A percentile compares a stretch with the other conserved stretches of the same genome.
phyloP scores from a whole-genome alignment of 2,888 invertebrate genomes.

The Crepidodera aurea region DNA sequence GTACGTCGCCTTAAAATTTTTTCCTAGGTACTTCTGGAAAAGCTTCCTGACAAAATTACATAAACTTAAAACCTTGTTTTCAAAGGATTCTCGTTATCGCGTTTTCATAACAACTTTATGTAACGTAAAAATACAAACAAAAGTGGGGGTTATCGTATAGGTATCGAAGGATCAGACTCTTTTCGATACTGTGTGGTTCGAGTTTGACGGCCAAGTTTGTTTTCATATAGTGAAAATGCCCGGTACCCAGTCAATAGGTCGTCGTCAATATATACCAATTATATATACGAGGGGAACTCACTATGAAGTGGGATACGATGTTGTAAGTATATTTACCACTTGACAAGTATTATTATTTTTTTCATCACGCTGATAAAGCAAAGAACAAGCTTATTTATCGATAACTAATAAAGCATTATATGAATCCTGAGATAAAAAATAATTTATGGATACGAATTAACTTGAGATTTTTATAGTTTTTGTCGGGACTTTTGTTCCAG shows the following conservation, averaged over 20 bases:
- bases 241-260: slow-evolving; percentile 56
- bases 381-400: too few species aligned
- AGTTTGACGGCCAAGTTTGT: slow-evolving; percentile 10
- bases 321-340: slow-evolving; percentile 74
- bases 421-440: too few species aligned
- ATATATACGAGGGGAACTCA: slow-evolving; percentile 81
- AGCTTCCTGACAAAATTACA: too few species aligned
- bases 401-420: not conserved
- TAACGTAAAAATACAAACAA: slow-evolving; percentile 17
- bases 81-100: not conserved
- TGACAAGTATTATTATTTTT: too few species aligned
- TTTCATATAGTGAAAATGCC: slow-evolving; percentile 48
- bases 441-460: too few species aligned
- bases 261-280: slow-evolving; percentile 77
- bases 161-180: not conserved
- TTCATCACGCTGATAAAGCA: too few species aligned
- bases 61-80: too few species aligned
- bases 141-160: slow-evolving; percentile 11
- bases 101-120: not conserved
- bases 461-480: too few species aligned
- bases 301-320: slow-evolving; percentile 87
- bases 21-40: too few species aligned
- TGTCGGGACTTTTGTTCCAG: too few species aligned
- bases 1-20: too few species aligned
- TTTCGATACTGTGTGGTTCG: not conserved